Base-by-base conservation (phyloP, 1,140 invertebrate species). In the Macrosteles quadrilineatus region DNA sequence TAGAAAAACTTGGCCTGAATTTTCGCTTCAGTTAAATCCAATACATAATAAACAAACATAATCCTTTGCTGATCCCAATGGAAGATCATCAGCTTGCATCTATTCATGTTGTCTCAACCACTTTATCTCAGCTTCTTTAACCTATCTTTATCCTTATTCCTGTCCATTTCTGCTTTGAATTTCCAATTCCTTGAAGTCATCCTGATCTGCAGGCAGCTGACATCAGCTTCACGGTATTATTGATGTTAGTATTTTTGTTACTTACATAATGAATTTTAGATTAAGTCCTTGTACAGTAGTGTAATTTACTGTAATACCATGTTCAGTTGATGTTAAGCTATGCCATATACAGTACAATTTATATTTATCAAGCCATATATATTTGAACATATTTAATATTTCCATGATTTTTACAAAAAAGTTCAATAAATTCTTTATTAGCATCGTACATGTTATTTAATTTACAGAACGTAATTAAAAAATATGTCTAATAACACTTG, bases 241-340 rank as follows among this genome's bases (percentile, higher is more conserved):
- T 50, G n/a, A 50, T 50, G 47, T 50, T 50, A 50, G 47, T 50
- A 50, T 50, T 21, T 9, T 50, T 50, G 47, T 50, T 50, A 11
- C 21, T 50, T 50, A 9, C 6, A n/a, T 14, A 36, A 36, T 36
- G 32, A 36, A 6, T 36, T 36, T 36, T 36, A 6, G 14, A 6
- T 36, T 36, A 6, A 36, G 32, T 36, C n/a, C n/a, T n/a, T n/a
- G n/a, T n/a, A n/a, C n/a, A n/a, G n/a, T n/a, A n/a, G n/a, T n/a
- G n/a, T n/a, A n/a, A n/a, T n/a, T n/a, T n/a, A n/a, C n/a, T n/a
- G n/a, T n/a, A n/a, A n/a, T n/a, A n/a, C n/a, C n/a, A n/a, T n/a
- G n/a, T n/a, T n/a, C n/a, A n/a, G n/a, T n/a, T n/a, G n/a, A n/a
- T n/a, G n/a, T n/a, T n/a, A n/a, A n/a, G n/a, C n/a, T n/a, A n/a